Evolutionary conservation across 2,888 invertebrate genomes (phyloP), one percentile per base, ranked within the genome.

Genomic region (Chesias legatella): DNA sequence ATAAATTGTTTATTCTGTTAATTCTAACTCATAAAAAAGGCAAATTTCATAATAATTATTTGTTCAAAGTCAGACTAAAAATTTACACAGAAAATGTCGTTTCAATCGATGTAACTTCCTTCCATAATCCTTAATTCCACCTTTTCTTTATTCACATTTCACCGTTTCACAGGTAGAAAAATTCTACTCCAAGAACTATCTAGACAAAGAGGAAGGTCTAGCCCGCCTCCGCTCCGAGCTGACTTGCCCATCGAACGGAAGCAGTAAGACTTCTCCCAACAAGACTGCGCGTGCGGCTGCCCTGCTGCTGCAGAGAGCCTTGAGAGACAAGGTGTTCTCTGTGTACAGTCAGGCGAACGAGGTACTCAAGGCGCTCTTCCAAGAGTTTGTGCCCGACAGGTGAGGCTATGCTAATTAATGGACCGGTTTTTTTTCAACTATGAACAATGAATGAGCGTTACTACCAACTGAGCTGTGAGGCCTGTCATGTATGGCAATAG

Each of bases 181-280:
- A 67, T 95, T 96, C 75, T 96, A 95, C 77, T 95, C 96, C 3
- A 95, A 96, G 62, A 95, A 95, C 73, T 97, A 94, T 77, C 91
- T 95, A 29, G 96, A 96, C 72, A 95, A 96, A 66, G 96, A 96
- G 69, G 95, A 96, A 63, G 96, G 96, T 0, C 74, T 97, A n/a
- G 90, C 92, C 48, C 90, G 92, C 9, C 78, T 96, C 0, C 70
- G 84, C 0, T 73, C 84, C 0, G 86, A 86, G 40, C 67, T 88
- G 32, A 75, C 78, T 0, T 68, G 79, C 1, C 85, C 86, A 0
- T 76, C 85, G 0, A 82, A 79, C 30, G 83, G 84, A 4, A 84
- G 79, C 41, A 72, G 71, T 1, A 85, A 84, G 62, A 86, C 84
- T 0, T 89, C 89, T 0, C 91, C 93, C 0, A 95, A 95, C 71